These are phyloP conservation scores for Adoxophyes honmai DNA, from an alignment of 1,140 invertebrate species.

Conservation along the genomic window DNA sequence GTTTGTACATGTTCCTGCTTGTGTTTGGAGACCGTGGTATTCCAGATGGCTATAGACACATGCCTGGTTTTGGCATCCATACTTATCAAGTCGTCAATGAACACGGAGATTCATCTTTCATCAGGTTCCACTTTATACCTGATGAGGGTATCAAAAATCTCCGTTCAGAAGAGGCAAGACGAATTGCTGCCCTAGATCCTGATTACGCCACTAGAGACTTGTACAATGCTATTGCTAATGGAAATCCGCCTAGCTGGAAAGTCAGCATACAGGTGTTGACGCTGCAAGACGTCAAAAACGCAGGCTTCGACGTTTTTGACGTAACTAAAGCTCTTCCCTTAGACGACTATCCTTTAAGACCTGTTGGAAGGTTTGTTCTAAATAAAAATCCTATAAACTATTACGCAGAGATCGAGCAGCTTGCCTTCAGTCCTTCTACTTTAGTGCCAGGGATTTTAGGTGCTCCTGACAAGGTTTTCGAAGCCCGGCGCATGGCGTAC, in stretches of 20 bases:
- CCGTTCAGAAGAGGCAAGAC: conserved; percentile 77
- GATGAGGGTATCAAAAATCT: conserved; percentile 85
- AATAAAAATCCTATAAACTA: conserved; percentile 92
- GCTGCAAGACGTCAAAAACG: conserved; percentile 74
- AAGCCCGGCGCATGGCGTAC: conserved; percentile 92
- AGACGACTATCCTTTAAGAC: conserved; percentile 88
- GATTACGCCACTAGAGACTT: conserved; percentile 87
- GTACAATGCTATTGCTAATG: conserved; percentile 85
- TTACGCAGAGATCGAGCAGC: conserved; percentile 93
- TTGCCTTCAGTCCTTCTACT: conserved; percentile 91
- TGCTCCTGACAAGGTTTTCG: conserved; percentile 93
- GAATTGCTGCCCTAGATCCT: conserved; percentile 81
- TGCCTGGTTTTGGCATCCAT: conserved; percentile 84
- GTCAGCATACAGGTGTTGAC: conserved; percentile 79
- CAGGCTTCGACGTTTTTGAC: conserved; percentile 82
- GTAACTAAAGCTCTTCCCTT: conserved; percentile 89
- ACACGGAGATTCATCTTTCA: conserved; percentile 78
- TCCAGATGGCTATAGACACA: conserved; percentile 88
- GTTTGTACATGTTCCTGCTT: conserved; percentile 80
- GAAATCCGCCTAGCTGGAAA: conserved; percentile 85
- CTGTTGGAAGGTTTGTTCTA: conserved; percentile 89
- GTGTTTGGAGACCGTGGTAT: conserved; percentile 91
- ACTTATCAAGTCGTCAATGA: conserved; percentile 85
- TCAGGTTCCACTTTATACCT: conserved; percentile 87
- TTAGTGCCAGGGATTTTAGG: conserved; percentile 91